phyloP scores from a whole-genome alignment of 2,113 vertebrate genomes.

The Athene cunicularia region DNA sequence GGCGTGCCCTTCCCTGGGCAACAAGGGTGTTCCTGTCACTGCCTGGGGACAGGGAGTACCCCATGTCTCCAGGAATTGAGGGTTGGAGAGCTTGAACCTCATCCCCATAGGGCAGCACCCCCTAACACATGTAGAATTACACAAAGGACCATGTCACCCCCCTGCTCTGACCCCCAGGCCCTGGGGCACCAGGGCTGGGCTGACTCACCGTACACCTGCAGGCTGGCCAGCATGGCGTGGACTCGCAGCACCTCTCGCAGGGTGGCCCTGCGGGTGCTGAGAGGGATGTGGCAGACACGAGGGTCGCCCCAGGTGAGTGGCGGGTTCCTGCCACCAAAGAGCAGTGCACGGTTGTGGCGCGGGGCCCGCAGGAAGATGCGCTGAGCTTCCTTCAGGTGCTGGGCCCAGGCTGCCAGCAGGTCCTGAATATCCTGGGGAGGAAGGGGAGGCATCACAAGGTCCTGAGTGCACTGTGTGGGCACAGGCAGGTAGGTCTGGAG shows the following conservation, averaged over 20 bases:
- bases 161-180: not conserved
- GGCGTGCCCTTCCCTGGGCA: slow-evolving; percentile 38
- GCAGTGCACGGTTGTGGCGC: slow-evolving; percentile 80
- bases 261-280: slow-evolving; percentile 89
- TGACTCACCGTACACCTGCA: slow-evolving; percentile 86
- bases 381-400: slow-evolving; percentile 80
- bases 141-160: fast-evolving
- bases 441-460: not conserved
- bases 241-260: slow-evolving; percentile 86
- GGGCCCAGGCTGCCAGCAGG: slow-evolving; percentile 84
- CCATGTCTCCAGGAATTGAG: not conserved
- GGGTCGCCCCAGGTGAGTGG: slow-evolving; percentile 80
- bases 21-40: not conserved
- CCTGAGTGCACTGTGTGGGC: not conserved
- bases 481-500: not conserved
- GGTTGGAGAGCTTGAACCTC: not conserved
- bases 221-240: slow-evolving; percentile 78
- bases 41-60: not conserved
- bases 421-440: slow-evolving; percentile 88
- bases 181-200: not conserved
- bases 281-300: slow-evolving; percentile 83
- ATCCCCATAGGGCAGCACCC: too few species aligned
- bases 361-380: slow-evolving; percentile 86
- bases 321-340: slow-evolving; percentile 80
- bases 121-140: not conserved